These are phyloP conservation scores for Leptinotarsa defecta DNA, from an alignment of 1,140 invertebrate genomes.

Conservation along the genomic window DNA sequence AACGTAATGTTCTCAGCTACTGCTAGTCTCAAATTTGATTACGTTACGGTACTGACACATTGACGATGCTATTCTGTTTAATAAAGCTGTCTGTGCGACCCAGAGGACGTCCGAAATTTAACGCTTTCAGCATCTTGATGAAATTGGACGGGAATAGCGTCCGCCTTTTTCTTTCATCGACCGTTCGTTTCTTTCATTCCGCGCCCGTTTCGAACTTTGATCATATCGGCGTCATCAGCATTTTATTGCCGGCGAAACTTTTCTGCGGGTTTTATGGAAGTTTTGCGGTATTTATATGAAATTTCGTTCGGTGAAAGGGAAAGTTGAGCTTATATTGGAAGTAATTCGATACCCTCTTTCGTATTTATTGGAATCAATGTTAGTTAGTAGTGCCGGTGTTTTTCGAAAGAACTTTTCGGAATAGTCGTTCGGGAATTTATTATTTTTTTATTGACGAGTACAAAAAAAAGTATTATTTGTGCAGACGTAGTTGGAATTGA, in stretches of 20 bases:
- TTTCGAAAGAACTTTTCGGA: too few relatives aligned
- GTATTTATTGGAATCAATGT: too few relatives aligned
- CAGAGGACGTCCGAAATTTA: not conserved
- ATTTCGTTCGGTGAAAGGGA: not conserved
- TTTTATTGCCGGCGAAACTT: not conserved
- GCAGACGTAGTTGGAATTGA: too few relatives aligned
- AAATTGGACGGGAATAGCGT: not conserved
- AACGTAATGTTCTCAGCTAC: not conserved
- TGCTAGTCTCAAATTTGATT: not conserved
- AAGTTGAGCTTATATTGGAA: not conserved
- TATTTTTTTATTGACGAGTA: too few relatives aligned
- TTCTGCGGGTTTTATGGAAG: not conserved
- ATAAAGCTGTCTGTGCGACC: not conserved
- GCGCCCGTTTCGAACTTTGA: not conserved
- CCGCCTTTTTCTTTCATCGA: not conserved
- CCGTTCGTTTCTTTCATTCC: not conserved
- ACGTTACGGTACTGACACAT: not conserved
- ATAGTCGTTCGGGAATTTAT: too few relatives aligned
- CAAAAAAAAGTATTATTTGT: too few relatives aligned
- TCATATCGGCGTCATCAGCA: not conserved
- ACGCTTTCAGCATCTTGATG: not conserved
- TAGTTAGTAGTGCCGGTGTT: too few relatives aligned
- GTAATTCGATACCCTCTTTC: not conserved
- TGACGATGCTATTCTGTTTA: not conserved
- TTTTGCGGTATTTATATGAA: not conserved